phyloP scores from a whole-genome alignment of 2,113 vertebrate genomes.

The Periophthalmus modestus region DNA sequence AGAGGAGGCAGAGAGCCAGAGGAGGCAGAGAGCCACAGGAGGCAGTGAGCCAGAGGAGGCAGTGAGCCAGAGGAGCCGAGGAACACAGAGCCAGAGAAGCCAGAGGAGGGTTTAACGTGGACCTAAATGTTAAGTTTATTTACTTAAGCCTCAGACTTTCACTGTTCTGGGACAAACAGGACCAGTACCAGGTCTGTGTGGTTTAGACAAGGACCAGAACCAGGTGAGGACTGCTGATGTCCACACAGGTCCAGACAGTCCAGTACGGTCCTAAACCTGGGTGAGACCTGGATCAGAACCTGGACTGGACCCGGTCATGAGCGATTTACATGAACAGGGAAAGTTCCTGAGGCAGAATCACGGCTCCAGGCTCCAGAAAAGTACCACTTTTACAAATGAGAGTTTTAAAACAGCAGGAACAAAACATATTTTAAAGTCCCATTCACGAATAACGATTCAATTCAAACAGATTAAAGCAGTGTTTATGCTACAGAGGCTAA shows the following conservation, averaged over 20 bases:
- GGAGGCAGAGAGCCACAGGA: too few species aligned
- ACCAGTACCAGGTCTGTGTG: conserved; percentile 64
- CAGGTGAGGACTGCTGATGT: conserved; percentile 68
- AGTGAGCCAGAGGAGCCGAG: too few species aligned
- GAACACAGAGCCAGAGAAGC: too few species aligned
- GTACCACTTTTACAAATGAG: not conserved
- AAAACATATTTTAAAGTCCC: not conserved
- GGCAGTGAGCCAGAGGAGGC: too few species aligned
- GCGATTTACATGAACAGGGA: not conserved
- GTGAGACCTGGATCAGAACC: not conserved
- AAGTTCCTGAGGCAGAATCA: not conserved
- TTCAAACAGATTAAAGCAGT: not conserved
- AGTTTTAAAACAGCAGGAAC: not conserved
- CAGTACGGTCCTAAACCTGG: conserved; percentile 24
- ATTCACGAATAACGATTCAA: not conserved
- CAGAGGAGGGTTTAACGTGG: too few species aligned
- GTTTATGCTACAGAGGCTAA: conserved; percentile 7
- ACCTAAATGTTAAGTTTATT: too few species aligned
- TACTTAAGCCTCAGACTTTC: too few species aligned
- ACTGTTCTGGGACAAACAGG: too few species aligned
- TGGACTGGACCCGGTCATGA: not conserved
- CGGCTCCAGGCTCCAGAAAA: not conserved
- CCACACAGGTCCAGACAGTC: too few species aligned
- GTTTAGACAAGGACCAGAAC: conserved; percentile 54
- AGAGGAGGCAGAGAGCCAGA: too few species aligned